Conservation (phyloP, 2,797 vertebrate genomes). For the Hoplostethus atlanticus region DNA sequence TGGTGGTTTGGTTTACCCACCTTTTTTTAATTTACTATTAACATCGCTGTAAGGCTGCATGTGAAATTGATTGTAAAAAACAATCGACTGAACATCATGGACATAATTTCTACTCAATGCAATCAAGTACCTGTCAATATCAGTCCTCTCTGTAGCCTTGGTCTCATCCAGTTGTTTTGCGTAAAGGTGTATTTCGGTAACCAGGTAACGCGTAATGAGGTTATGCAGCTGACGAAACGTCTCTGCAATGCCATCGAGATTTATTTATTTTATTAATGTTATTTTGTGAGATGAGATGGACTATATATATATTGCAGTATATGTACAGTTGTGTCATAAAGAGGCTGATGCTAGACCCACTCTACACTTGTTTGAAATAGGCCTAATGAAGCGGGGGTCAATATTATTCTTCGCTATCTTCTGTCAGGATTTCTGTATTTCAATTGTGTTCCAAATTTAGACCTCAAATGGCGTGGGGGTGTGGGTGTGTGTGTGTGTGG, state of each 20-base stretch:
- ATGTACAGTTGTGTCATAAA: conserved; percentile 65
- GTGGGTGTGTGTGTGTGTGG: background rate
- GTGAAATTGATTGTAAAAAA: background rate
- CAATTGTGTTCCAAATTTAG: conserved; percentile 84
- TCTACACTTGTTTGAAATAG: conserved; percentile 49
- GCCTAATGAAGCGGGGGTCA: conserved; percentile 69
- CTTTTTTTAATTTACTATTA: no score
- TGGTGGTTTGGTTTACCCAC: no score
- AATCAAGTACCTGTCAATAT: background rate
- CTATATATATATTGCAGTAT: background rate
- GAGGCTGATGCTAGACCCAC: conserved; percentile 40
- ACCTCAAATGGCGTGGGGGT: conserved; percentile 68
- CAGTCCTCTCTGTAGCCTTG: background rate
- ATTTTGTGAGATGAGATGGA: conserved; percentile 27
- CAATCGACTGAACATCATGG: background rate
- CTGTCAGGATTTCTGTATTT: conserved; percentile 77
- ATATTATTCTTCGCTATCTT: conserved; percentile 79
- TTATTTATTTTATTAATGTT: conserved; percentile 2
- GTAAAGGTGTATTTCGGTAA: no score
- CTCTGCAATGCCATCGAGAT: no score
- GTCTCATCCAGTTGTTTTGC: background rate
- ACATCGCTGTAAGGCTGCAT: no score
- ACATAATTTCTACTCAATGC: background rate
- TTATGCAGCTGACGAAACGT: no score
- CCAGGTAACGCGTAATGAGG: no score